A percentile compares a stretch with the other conserved stretches of the same genome.
These are phyloP conservation scores for Odocoileus hemionus DNA, from an alignment of 2,113 vertebrate genomes.

Conservation along the genomic window DNA sequence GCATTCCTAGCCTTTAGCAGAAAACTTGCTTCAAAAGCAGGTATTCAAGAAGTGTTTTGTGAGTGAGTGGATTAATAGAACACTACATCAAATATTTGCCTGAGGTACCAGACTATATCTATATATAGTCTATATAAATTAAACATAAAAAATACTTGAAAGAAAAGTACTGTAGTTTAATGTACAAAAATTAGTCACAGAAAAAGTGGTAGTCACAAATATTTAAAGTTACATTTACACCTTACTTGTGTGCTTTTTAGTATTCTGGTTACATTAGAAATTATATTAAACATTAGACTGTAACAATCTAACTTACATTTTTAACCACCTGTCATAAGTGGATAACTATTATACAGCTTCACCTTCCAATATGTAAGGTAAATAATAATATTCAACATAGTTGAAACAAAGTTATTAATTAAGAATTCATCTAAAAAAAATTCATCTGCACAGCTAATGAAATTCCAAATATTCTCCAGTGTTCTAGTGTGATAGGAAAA, in stretches of 20 bases:
- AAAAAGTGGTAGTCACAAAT: not conserved
- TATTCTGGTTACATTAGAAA: not conserved
- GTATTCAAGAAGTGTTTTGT: conserved; percentile 25
- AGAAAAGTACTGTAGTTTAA: conserved; percentile 10
- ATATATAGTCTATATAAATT: not conserved
- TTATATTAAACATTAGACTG: not conserved
- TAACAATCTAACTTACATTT: not conserved
- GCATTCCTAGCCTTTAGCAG: not conserved
- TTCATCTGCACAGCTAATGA: conserved; percentile 17
- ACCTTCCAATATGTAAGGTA: not conserved
- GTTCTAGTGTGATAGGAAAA: conserved; percentile 37
- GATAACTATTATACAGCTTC: not conserved
- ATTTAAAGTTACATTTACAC: conserved; percentile 36
- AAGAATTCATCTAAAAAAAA: not conserved
- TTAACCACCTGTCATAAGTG: not conserved
- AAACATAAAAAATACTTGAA: conserved; percentile 42
- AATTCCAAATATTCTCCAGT: not conserved
- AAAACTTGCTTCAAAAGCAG: conserved; percentile 1
- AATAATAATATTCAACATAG: conserved; percentile 13
- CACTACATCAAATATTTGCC: conserved; percentile 8
- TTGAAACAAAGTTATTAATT: conserved; percentile 15
- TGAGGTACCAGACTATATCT: not conserved
- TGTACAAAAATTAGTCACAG: not conserved
- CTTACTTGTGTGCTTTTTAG: not conserved
- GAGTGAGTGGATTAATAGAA: not conserved